Evolutionary conservation across 1,140 invertebrate species (phyloP).

Genomic region (Anthonomus grandis): DNA sequence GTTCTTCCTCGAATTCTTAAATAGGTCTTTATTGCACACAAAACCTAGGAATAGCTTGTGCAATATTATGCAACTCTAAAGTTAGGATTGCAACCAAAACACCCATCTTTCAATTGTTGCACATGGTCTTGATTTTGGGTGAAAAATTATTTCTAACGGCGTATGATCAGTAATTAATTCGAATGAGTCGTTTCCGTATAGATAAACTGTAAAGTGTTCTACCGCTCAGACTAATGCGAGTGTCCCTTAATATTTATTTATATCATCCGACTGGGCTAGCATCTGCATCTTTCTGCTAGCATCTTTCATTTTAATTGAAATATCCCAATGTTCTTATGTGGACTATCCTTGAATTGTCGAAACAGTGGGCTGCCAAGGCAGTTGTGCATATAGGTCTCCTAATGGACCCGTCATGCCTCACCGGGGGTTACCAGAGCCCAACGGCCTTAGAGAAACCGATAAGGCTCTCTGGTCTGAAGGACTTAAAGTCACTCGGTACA

Average conservation of each 20-base stretch:
- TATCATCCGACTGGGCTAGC: constrained; percentile 47
- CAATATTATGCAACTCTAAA: too few species aligned
- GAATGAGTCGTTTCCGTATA: background rate
- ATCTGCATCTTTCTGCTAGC: constrained; percentile 47
- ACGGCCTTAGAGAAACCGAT: too few species aligned
- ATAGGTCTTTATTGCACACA: background rate
- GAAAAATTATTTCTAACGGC: constrained; percentile 1
- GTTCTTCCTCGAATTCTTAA: background rate
- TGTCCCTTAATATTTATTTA: background rate
- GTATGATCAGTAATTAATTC: background rate
- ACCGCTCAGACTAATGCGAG: constrained; percentile 41
- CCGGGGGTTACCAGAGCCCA: too few species aligned
- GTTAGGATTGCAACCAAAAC: background rate
- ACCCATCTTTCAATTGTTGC: background rate
- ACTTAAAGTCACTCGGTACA: too few species aligned
- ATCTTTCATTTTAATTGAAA: constrained; percentile 32
- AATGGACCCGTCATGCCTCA: too few species aligned
- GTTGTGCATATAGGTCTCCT: too few species aligned
- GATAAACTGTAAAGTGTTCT: background rate
- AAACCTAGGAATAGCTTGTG: too few species aligned
- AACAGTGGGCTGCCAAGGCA: too few species aligned
- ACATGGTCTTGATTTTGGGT: constrained; percentile 6
- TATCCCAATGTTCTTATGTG: constrained; percentile 51
- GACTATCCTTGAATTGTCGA: too few species aligned
- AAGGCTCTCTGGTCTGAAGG: too few species aligned